Evolutionary conservation across 37 sponge, comb jelly and placozoan species (phyloP).

Genomic region (Aplysina aerophoba): DNA sequence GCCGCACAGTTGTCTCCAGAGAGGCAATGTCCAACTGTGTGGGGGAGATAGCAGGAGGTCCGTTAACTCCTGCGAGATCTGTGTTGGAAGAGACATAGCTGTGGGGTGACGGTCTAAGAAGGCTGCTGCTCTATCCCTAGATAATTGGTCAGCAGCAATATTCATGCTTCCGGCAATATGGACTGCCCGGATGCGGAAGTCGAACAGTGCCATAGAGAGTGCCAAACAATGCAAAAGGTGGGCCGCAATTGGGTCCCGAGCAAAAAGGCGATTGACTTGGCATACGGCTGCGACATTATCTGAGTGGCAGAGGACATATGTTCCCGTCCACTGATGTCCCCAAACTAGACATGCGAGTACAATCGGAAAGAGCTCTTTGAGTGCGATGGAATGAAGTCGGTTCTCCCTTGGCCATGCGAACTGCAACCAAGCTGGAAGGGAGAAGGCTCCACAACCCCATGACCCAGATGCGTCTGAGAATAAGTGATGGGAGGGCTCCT

Average conservation of each 20-base stretch:
- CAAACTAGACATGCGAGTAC: conserved; percentile 17
- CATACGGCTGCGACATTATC: conserved; percentile 38
- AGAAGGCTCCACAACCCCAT: conserved; percentile 41
- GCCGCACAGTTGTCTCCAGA: conserved; percentile 25
- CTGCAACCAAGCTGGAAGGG: conserved; percentile 30
- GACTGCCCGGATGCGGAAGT: no score
- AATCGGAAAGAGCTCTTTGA: conserved; percentile 24
- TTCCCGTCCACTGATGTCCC: background rate
- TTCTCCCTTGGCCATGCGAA: conserved; percentile 1
- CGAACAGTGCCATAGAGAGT: no score
- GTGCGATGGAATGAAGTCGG: background rate
- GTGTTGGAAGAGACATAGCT: conserved; percentile 1
- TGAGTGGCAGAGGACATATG: conserved; percentile 17
- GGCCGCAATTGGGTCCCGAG: background rate
- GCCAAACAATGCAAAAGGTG: no score
- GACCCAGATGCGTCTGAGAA: conserved; percentile 34
- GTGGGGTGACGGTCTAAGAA: conserved; percentile 1
- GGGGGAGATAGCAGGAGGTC: background rate
- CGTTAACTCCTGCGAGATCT: background rate
- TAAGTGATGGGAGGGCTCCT: conserved; percentile 7
- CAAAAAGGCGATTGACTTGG: background rate
- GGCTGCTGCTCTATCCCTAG: conserved; percentile 21
- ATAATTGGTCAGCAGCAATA: background rate
- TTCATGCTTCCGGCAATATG: no score
- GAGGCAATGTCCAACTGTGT: conserved; percentile 15